Evolutionary conservation across 1,140 invertebrate genomes (phyloP), one percentile per base, ranked within the genome.

Genomic region (Geopemphigus sp.): DNA sequence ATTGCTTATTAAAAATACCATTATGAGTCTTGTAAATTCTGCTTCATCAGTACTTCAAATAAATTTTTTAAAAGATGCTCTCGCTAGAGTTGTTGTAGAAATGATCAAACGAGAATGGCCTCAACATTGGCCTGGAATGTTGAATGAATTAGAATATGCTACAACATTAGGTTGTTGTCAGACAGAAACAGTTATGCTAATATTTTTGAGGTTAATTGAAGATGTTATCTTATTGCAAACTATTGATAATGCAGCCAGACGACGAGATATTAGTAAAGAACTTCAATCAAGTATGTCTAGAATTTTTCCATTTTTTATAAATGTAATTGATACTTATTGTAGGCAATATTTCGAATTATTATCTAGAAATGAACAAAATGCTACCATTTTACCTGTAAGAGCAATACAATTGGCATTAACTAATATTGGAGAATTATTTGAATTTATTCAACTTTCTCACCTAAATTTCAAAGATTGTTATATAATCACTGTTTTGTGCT

Each of bases 71-170:
- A 95, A 96, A 85, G 94, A 96, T 87, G 94, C 91, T 10, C 85
- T 97, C 15, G 94, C 94, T 22, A 87, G 94, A 64, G 91, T 97
- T 22, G 89, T 97, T 80, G 95, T 97, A 0, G 96, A 98, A 87
- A 95, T 97, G 90, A 93, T 96, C 17, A 97, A 97, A 85, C 86
- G 95, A 19, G 95, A 97, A 85, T 98, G 95, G 96, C 95, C 96
- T 0, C 95, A 97, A 84, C 94, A 97, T 80, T 98, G 95, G 95
- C 93, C 94, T 1, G 91, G 91, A 1, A 84, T 98, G 14, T 84
- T 97, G 15, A 86, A 89, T 0, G 95, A 97, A 84, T 86, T 97
- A 90, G 64, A 74, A 81, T 89, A 93, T 82, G 91, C 92, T 39
- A 93, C 92, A 83, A 87, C 88, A n/a, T 88, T 89, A 83, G 94